Evolutionary conservation across 2,888 invertebrate genomes (phyloP).

Genomic region (Dicyrtoma fusca): DNA sequence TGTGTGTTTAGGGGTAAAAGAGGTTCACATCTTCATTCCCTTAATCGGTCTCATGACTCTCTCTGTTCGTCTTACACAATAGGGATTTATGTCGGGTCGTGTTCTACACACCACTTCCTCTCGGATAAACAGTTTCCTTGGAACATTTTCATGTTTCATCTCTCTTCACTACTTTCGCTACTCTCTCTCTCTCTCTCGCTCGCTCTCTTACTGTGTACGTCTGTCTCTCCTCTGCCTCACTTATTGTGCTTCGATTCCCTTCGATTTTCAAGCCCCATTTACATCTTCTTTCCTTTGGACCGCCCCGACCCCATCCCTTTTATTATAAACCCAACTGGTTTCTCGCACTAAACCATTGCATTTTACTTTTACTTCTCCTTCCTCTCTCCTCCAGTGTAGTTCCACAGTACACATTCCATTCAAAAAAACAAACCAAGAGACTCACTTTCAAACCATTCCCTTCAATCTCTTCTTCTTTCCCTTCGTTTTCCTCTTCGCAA

Average conservation of each 20-base stretch:
- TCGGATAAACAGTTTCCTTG: conserved; percentile 42
- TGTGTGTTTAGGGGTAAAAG: conserved; percentile 18
- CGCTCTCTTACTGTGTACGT: conserved; percentile 8
- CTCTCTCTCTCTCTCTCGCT: conserved; percentile 1
- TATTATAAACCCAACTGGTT: conserved; percentile 32
- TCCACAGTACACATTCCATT: conserved; percentile 22
- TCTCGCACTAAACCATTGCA: conserved; percentile 26
- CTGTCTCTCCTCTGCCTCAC: conserved; percentile 29
- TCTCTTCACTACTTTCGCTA: conserved; percentile 29
- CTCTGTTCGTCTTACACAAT: conserved; percentile 34
- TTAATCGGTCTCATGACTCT: conserved; percentile 42
- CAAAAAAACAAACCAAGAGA: no score
- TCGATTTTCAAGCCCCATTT: conserved; percentile 32
- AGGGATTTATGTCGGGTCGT: conserved; percentile 42
- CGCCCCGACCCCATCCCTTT: conserved; percentile 30
- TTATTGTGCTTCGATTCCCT: conserved; percentile 40
- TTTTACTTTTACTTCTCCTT: conserved; percentile 24
- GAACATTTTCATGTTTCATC: conserved; percentile 43
- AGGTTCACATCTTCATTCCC: conserved; percentile 40
- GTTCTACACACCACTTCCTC: conserved; percentile 40
- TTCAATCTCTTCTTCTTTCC: conserved; percentile 1
- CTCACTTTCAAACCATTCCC: conserved; percentile 7
- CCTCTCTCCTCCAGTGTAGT: conserved; percentile 11
- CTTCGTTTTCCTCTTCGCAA: conserved; percentile 21
- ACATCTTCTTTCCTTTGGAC: conserved; percentile 33